Conservation (phyloP, 2,113 vertebrate species). For the Chamaetylas fuelleborni region DNA sequence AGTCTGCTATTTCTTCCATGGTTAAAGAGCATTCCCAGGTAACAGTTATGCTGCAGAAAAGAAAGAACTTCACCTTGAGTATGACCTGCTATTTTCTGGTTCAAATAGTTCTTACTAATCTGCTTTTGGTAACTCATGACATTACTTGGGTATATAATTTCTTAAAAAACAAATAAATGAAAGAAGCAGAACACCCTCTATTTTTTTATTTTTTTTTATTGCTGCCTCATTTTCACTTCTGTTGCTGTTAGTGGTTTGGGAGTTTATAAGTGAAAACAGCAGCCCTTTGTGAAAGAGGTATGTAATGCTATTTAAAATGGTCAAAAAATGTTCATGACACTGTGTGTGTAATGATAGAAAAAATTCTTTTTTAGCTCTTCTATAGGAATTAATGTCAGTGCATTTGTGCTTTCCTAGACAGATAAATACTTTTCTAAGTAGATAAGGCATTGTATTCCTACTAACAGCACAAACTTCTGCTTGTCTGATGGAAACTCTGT, state of each 20-base stretch:
- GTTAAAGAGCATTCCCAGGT: background rate
- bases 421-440: background rate
- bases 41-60: background rate
- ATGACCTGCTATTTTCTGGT: background rate
- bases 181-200: background rate
- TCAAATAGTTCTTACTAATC: background rate
- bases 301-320: background rate
- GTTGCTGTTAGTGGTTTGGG: background rate
- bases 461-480: background rate
- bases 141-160: background rate
- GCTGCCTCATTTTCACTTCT: background rate
- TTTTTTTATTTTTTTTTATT: background rate
- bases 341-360: background rate
- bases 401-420: background rate
- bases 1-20: background rate
- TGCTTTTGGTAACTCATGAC: background rate
- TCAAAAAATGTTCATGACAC: background rate
- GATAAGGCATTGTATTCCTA: background rate
- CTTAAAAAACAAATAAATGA: background rate
- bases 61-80: background rate
- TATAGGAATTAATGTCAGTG: background rate
- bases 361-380: background rate
- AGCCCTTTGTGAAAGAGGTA: background rate
- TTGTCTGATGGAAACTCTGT: background rate
- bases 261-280: background rate